Evolutionary conservation across 2,888 invertebrate species (phyloP).

Genomic region (Proisotoma minuta): DNA sequence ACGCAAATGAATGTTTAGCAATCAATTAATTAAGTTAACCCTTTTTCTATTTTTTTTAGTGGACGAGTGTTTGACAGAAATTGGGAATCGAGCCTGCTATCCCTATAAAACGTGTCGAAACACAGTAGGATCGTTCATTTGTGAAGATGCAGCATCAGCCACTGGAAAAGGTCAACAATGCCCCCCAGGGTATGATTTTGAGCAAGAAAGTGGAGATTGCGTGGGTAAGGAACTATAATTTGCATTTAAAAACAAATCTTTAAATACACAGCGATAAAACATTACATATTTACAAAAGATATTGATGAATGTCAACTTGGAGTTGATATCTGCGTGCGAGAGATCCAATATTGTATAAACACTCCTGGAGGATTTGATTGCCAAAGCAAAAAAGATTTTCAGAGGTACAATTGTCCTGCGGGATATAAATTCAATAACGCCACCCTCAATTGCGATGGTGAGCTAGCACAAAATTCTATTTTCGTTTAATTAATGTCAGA

Average conservation of each 20-base stretch:
- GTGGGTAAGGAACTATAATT: slow-evolving; percentile 38
- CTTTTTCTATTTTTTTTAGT: slow-evolving; percentile 54
- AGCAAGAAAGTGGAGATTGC: slow-evolving; percentile 42
- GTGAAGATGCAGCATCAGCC: slow-evolving; percentile 47
- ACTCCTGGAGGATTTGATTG: slow-evolving; percentile 55
- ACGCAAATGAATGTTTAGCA: neutral
- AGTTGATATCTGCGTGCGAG: slow-evolving; percentile 62
- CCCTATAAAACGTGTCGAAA: slow-evolving; percentile 53
- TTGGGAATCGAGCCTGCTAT: slow-evolving; percentile 56
- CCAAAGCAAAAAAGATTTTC: slow-evolving; percentile 49
- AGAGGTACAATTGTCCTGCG: slow-evolving; percentile 48
- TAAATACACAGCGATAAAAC: too few species aligned
- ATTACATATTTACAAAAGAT: slow-evolving; percentile 53
- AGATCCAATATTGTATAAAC: slow-evolving; percentile 66
- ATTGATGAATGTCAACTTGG: slow-evolving; percentile 68
- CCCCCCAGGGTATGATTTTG: slow-evolving; percentile 48
- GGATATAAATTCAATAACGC: slow-evolving; percentile 50
- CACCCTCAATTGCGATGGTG: slow-evolving; percentile 49
- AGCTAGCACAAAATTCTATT: neutral
- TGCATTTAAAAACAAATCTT: neutral
- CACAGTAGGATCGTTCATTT: slow-evolving; percentile 53
- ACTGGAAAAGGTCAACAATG: slow-evolving; percentile 42
- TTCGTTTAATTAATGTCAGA: neutral
- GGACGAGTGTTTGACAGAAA: slow-evolving; percentile 63
- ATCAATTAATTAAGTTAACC: neutral